Conservation (phyloP, 2,797 vertebrate species). For the Platyrinchus mystaceus region DNA sequence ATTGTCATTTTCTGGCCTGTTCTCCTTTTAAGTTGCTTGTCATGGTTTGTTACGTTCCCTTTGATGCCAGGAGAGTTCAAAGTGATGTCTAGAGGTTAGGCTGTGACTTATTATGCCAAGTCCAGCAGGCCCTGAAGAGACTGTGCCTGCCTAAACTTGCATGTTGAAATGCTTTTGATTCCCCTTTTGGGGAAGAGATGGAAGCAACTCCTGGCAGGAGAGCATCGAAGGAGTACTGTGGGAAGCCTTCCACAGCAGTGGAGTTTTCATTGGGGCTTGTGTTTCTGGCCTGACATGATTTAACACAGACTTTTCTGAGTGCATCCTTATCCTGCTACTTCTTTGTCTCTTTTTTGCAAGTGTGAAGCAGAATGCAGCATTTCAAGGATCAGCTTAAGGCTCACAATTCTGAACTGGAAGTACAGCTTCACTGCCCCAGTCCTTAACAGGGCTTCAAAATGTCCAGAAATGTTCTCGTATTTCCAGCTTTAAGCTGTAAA, state of each 20-base stretch:
- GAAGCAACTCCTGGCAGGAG: not conserved
- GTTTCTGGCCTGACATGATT: not conserved
- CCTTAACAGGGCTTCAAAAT: not conserved
- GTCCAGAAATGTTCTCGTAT: not conserved
- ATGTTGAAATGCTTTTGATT: constrained; percentile 37
- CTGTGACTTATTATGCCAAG: constrained; percentile 46
- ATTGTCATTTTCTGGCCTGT: constrained; percentile 47
- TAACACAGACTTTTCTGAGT: not conserved
- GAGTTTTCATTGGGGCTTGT: not conserved
- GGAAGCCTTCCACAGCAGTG: not conserved
- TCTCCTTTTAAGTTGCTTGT: constrained; percentile 53
- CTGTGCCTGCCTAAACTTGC: constrained; percentile 22
- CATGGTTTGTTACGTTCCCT: constrained; percentile 53
- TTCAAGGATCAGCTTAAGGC: not conserved
- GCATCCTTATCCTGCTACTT: not conserved
- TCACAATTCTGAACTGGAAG: not conserved
- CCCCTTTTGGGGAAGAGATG: not conserved
- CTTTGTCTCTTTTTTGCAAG: not conserved
- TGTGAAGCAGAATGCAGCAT: not conserved
- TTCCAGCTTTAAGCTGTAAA: not conserved
- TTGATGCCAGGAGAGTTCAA: constrained; percentile 58
- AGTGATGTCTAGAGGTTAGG: constrained; percentile 52
- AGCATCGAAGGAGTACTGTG: not conserved
- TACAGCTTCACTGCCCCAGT: not conserved
- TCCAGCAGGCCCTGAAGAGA: constrained; percentile 27